Conservation (phyloP, 2,797 vertebrate species). For the Octomys mimax region DNA sequence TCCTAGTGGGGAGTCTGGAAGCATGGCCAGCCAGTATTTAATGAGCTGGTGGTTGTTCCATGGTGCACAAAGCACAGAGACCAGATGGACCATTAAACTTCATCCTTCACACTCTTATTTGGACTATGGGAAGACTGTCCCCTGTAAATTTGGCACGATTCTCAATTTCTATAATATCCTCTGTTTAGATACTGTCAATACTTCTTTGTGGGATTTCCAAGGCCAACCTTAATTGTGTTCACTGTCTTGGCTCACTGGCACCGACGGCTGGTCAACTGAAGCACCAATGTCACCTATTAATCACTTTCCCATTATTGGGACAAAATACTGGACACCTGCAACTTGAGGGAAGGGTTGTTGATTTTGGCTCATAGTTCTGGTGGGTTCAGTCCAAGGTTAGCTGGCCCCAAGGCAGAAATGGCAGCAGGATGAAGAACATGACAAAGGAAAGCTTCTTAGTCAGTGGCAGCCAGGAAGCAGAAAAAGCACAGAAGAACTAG, state of each 20-base stretch:
- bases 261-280: neutral
- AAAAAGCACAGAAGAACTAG: neutral
- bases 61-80: slow-evolving; percentile 44
- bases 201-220: neutral
- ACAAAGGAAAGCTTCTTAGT: neutral
- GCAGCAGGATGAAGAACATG: neutral
- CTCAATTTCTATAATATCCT: neutral
- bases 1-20: slow-evolving; percentile 63
- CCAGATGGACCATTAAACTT: slow-evolving; percentile 70
- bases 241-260: too few species aligned
- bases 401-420: neutral
- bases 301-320: neutral
- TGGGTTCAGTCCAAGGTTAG: neutral
- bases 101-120: slow-evolving; percentile 15
- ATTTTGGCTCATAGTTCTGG: neutral
- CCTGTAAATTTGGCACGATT: neutral
- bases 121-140: neutral
- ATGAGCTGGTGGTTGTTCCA: slow-evolving; percentile 62
- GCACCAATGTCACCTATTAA: rapidly evolving
- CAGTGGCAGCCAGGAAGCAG: neutral
- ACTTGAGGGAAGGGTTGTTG: neutral
- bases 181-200: neutral
- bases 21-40: slow-evolving; percentile 50
- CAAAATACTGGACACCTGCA: neutral
- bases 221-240: rapidly evolving